Evolutionary conservation across 2,797 vertebrate genomes (phyloP), one percentile per base, ranked within the genome.

Genomic region (Percopsis omiscomaycus): DNA sequence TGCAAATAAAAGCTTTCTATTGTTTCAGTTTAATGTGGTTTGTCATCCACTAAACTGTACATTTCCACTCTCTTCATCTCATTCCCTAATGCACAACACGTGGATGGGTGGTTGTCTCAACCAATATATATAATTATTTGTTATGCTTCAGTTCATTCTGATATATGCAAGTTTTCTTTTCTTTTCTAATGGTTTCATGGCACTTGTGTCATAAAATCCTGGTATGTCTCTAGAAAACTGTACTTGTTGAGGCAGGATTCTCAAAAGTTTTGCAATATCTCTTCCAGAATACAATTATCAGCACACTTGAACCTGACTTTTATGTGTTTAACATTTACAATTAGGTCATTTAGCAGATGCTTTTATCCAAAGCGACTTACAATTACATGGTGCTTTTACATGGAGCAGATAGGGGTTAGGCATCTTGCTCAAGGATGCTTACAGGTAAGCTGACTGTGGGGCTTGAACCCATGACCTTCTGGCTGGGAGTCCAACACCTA

Each of bases 311-410:
- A 42, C 37, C 37, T 29, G 2, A 63, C 61, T 45, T 46, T 60
- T 75, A 66, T 72, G 66, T 77, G 69, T 74, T 59, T 28, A 22
- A 58, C 22, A 22, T 22, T 22, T 22, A 22, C 22, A 22, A 22
- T 22, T 22, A 22, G 22, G 22, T 22, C 22, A 22, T 22, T 22
- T 22, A 22, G 22, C 22, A 22, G 22, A 22, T 22, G 22, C 22
- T 22, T 22, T 22, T 22, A 22, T 22, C 22, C 22, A 22, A 22
- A 22, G 22, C 1, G 22, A 22, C 22, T 22, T 22, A 22, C 22
- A 22, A 22, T 22, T 22, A 22, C 22, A 1, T 22, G 22, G 1
- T 22, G 22, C 22, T 22, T 1, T 22, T 22, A 22, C 22, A 22
- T 22, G 22, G 22, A 22, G 22, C 22, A 22, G 22, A 22, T 22